Evolutionary conservation across 35 echinoderm and acorn worm species (phyloP).

Genomic region (Hemicentrotus pulcherrimus): DNA sequence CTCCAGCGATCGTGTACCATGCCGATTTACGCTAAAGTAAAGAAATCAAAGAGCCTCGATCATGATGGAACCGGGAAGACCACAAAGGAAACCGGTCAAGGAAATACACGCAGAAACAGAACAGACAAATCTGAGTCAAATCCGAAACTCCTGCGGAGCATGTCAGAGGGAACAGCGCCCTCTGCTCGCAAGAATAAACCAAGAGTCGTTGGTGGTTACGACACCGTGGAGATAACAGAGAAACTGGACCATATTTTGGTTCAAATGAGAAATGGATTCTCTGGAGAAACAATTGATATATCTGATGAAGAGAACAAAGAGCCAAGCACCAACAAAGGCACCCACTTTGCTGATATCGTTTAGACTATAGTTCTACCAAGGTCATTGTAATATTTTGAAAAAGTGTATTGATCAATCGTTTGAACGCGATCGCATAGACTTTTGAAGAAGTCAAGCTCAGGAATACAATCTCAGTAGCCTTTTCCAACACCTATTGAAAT

Average conservation of each 20-base stretch:
- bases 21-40: constrained; percentile 32
- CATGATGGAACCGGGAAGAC: neutral
- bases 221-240: neutral
- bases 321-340: neutral
- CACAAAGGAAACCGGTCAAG: neutral
- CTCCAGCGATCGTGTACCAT: neutral
- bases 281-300: constrained; percentile 5
- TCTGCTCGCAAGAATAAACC: neutral
- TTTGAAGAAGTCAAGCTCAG: too few relatives aligned
- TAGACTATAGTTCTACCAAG: neutral
- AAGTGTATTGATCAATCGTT: too few relatives aligned
- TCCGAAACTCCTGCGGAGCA: neutral
- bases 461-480: too few relatives aligned
- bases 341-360: constrained; percentile 24
- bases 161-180: constrained; percentile 35
- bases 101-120: neutral
- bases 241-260: constrained; percentile 1
- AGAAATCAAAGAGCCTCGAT: constrained; percentile 41
- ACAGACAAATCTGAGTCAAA: neutral
- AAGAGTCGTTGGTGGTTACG: neutral
- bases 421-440: too few relatives aligned
- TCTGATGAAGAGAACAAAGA: neutral
- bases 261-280: constrained; percentile 18
- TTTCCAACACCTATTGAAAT: too few relatives aligned
- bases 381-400: too few relatives aligned